Percentiles rank a stretch among this genome's conserved stretches.
Conservation (phyloP, 1,140 invertebrate species). For the Palaemon carinicauda region DNA sequence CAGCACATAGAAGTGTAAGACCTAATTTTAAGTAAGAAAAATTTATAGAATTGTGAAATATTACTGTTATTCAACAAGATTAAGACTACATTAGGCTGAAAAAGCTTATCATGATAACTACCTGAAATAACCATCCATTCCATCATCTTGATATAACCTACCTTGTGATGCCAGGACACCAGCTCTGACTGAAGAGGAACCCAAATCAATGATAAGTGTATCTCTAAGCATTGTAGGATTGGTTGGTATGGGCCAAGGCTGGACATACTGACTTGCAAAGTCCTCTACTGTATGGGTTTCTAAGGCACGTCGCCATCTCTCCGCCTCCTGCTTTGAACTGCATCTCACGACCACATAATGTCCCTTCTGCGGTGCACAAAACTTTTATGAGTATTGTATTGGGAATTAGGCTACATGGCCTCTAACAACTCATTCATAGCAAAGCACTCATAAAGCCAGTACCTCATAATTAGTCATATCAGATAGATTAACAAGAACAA, state of each 20-base stretch:
- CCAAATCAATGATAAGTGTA: constrained; percentile 70
- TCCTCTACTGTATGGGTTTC: constrained; percentile 69
- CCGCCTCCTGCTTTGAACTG: constrained; percentile 66
- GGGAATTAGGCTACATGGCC: no score
- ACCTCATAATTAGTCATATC: not conserved
- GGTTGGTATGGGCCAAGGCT: constrained; percentile 65
- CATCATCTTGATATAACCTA: constrained; percentile 59
- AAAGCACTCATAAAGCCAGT: not conserved
- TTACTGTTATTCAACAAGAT: no score
- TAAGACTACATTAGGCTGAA: no score
- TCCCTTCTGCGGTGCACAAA: constrained; percentile 65
- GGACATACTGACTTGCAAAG: constrained; percentile 68
- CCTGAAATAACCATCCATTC: not conserved
- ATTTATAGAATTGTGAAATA: no score
- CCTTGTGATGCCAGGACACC: constrained; percentile 70
- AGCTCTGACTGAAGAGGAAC: constrained; percentile 71
- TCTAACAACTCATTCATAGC: not conserved
- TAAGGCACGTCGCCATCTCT: constrained; percentile 68
- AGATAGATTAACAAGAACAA: no score
- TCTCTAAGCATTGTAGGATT: constrained; percentile 63
- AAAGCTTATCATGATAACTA: not conserved
- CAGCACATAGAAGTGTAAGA: no score
- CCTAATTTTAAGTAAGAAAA: no score
- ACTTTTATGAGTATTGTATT: no score
- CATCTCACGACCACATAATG: constrained; percentile 69